A percentile compares a stretch with the other conserved stretches of the same genome.
Evolutionary conservation across 37 sponge, comb jelly and placozoan genomes (phyloP).

Genomic region (Diacarnus erythraeanus): DNA sequence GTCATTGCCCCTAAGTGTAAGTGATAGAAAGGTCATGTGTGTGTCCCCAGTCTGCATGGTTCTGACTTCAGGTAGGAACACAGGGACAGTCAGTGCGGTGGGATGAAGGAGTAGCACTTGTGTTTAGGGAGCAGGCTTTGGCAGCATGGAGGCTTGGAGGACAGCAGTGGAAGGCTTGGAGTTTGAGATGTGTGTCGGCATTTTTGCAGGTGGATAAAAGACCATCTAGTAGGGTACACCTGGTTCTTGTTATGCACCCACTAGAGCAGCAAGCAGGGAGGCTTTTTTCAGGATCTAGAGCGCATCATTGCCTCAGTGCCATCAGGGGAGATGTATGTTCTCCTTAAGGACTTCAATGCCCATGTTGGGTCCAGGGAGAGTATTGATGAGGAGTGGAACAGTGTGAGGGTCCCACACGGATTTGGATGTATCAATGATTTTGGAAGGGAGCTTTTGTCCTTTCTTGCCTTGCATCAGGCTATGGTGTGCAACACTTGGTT

Average conservation of each 20-base stretch:
- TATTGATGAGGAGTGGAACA: conserved; percentile 22
- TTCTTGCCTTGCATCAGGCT: conserved; percentile 32
- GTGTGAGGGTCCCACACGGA: conserved; percentile 39
- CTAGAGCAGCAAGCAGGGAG: conserved; percentile 7
- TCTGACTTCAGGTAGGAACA: no score
- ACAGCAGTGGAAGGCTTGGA: conserved; percentile 4
- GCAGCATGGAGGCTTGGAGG: conserved; percentile 8
- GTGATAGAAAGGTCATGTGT: no score
- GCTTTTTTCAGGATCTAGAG: conserved; percentile 12
- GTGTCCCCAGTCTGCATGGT: no score
- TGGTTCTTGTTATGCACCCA: conserved; percentile 20
- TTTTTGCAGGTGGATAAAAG: not conserved
- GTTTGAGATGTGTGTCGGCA: not conserved
- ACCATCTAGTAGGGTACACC: not conserved
- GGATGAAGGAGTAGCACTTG: conserved; percentile 16
- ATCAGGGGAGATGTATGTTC: conserved; percentile 13
- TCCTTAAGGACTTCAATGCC: conserved; percentile 28
- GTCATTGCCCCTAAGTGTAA: no score
- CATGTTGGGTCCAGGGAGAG: conserved; percentile 8
- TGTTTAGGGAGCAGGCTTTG: conserved; percentile 4
- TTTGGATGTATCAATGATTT: conserved; percentile 40
- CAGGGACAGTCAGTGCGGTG: conserved; percentile 8
- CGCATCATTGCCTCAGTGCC: conserved; percentile 1
- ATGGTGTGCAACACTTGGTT: conserved; percentile 51
- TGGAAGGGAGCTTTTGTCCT: conserved; percentile 43